Conservation (phyloP, 2,797 vertebrate species). For the Xenentodon cancila region DNA sequence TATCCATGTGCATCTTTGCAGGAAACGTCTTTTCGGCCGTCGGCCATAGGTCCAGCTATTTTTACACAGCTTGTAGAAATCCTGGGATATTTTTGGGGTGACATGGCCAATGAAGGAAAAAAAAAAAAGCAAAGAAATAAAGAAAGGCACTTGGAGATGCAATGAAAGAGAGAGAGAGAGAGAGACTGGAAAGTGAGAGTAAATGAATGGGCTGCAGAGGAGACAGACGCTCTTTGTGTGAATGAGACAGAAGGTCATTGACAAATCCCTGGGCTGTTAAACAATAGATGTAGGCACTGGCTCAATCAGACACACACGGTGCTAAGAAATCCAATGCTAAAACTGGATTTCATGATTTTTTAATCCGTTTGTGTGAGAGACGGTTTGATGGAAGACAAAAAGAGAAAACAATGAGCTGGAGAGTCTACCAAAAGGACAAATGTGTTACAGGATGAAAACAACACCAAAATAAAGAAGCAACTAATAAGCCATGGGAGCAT, state of each 20-base stretch:
- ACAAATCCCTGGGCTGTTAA: conserved; percentile 66
- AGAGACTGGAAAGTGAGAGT: conserved; percentile 55
- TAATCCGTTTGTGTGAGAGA: conserved; percentile 10
- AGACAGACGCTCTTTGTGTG: conserved; percentile 74
- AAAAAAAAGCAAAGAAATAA: conserved; percentile 1
- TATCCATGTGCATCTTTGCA: conserved; percentile 1
- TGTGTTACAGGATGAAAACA: not conserved
- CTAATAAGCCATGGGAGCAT: not conserved
- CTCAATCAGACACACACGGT: conserved; percentile 54
- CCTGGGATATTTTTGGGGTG: conserved; percentile 9
- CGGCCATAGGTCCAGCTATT: conserved; percentile 27
- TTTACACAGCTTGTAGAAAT: conserved; percentile 34
- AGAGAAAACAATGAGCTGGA: conserved; percentile 2
- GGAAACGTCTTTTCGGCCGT: conserved; percentile 19
- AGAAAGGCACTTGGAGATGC: conserved; percentile 20
- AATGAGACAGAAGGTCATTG: conserved; percentile 80
- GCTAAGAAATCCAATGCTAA: conserved; percentile 54
- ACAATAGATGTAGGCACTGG: conserved; percentile 72
- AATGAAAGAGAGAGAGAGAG: conserved; percentile 30
- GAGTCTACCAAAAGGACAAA: not conserved
- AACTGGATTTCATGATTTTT: conserved; percentile 28
- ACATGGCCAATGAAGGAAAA: conserved; percentile 22
- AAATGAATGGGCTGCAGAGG: conserved; percentile 63
- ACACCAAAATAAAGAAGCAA: conserved; percentile 6
- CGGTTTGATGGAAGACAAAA: conserved; percentile 11